Evolutionary conservation across 2,797 vertebrate genomes (phyloP), one percentile per base, ranked within the genome.

Genomic region (Bufotes viridis): DNA sequence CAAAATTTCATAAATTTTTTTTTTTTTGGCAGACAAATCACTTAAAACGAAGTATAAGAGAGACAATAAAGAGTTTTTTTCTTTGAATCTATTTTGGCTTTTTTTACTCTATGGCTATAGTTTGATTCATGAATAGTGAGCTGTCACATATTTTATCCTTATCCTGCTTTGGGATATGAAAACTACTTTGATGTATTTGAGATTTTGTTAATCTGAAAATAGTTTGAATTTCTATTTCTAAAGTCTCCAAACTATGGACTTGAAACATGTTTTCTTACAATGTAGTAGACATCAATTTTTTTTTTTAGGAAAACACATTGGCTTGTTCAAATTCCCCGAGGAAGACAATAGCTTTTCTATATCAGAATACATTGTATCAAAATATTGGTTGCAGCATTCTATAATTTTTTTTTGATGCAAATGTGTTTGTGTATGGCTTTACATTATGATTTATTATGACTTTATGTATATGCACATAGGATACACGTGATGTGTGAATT

Each of bases 401-500:
- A 69, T 34, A 24, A 26, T 79, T n/a, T 88, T 86, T 81, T 88
- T 89, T 7, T 18, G 86, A 63, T 53, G 90, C 72, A 17, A 22
- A 78, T 93, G 90, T 87, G 57, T 63, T 75, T 42, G 3, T 90
- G 63, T 84, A 72, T 65, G 55, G 57, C 87, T 26, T 24, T 90
- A 87, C 34, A 91, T 75, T 89, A 18, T 74, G 65, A 88, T 1
- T 58, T 22, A 78, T 34, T 86, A 18, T 29, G 15, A 57, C n/a
- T 83, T 57, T 26, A 74, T 26, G 42, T 80, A 75, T 67, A 81
- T 29, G 20, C 29, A 63, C 55, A 75, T 82, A 81, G 42, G 12
- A 76, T 67, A 82, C 22, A 51, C n/a, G 53, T 72, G 72, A 42
- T 90, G 91, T 81, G 87, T 91, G 88, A 90, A 92, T 88, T 91